phyloP scores from a whole-genome alignment of 1,140 invertebrate species.

The Solenopsis invicta region DNA sequence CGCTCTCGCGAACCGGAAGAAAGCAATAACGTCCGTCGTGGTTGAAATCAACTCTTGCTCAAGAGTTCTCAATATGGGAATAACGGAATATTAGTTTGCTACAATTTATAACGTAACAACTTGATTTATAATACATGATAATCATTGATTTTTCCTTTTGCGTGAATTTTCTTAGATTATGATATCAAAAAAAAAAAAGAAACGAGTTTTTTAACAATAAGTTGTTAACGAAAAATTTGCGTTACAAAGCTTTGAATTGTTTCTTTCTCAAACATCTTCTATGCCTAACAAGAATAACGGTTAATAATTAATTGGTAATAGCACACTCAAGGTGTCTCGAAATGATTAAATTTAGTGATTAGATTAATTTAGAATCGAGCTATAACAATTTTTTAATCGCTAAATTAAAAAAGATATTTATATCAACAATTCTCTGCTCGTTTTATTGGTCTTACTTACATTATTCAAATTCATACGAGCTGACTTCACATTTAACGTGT shows the following conservation, averaged over 20 bases:
- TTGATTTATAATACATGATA: background rate
- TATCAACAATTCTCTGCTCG: no score
- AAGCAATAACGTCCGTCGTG: background rate
- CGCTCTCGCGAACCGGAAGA: conserved; percentile 6
- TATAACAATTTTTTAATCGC: no score
- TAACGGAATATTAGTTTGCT: background rate
- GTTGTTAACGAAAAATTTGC: background rate
- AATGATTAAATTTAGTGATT: no score
- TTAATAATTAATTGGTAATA: background rate
- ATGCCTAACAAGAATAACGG: background rate
- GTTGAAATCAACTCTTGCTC: background rate
- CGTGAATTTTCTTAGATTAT: background rate
- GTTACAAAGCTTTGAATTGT: background rate
- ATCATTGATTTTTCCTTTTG: no score
- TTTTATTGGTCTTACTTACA: no score
- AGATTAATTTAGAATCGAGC: no score
- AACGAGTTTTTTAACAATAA: background rate
- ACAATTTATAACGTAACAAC: background rate
- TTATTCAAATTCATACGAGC: no score
- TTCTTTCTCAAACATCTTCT: background rate
- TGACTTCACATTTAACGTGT: no score
- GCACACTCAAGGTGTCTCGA: no score
- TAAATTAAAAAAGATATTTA: no score
- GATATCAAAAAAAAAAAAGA: background rate
- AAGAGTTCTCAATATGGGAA: background rate